These are phyloP conservation scores for Agrochola lychnidis DNA, from an alignment of 2,888 invertebrate species.

Conservation along the genomic window DNA sequence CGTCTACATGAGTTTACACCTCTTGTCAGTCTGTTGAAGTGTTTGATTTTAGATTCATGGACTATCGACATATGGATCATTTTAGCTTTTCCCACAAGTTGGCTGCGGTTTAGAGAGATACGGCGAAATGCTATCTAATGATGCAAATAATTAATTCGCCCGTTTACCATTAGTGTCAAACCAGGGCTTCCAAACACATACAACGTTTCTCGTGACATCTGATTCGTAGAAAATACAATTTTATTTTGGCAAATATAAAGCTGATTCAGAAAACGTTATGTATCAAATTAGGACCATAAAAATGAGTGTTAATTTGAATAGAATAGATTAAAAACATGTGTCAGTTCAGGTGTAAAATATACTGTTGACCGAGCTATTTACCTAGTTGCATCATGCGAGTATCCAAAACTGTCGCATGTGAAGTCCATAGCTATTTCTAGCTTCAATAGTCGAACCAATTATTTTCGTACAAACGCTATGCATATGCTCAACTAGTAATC, in stretches of 20 bases:
- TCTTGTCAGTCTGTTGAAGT: conserved; percentile 7
- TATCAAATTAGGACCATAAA: conserved; percentile 11
- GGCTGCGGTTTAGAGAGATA: conserved; percentile 7
- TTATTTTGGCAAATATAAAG: background rate
- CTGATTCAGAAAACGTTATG: conserved; percentile 3
- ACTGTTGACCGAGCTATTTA: conserved; percentile 11
- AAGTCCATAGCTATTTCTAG: conserved; percentile 24
- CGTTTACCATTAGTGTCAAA: background rate
- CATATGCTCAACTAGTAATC: conserved; percentile 45
- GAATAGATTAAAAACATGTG: conserved; percentile 10
- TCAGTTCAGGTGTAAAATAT: conserved; percentile 19
- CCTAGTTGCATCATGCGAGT: conserved; percentile 13
- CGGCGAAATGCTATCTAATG: background rate
- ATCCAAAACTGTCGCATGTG: conserved; percentile 14
- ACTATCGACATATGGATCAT: conserved; percentile 16
- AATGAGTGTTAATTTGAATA: conserved; percentile 17
- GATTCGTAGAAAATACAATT: background rate
- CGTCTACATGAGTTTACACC: conserved; percentile 18
- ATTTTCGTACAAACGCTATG: conserved; percentile 35
- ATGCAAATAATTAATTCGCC: background rate
- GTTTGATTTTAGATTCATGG: conserved; percentile 19
- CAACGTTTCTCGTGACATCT: background rate
- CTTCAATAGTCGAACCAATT: conserved; percentile 40
- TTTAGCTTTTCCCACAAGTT: conserved; percentile 12
- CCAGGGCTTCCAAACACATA: background rate